A percentile compares a stretch with the other conserved stretches of the same genome.
These are phyloP conservation scores for Natator depressus DNA, from an alignment of 2,113 vertebrate genomes.

Conservation along the genomic window DNA sequence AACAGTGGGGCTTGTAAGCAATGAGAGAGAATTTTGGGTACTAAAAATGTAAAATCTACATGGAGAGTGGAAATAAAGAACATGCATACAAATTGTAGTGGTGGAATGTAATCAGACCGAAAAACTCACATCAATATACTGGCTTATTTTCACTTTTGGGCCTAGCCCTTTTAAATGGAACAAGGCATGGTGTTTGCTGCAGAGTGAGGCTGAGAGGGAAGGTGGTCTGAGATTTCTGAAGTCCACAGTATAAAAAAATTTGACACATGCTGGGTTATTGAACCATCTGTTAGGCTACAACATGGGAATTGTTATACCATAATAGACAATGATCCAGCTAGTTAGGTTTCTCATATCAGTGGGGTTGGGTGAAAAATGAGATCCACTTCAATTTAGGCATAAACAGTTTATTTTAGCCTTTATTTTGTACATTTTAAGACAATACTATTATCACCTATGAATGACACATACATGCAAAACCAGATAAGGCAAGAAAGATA, in stretches of 20 bases:
- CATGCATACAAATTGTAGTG: background rate
- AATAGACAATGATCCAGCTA: background rate
- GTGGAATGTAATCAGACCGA: background rate
- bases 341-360: no score
- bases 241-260: background rate
- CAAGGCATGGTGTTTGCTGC: background rate
- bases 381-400: no score
- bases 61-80: background rate
- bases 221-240: background rate
- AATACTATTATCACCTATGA: no score
- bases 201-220: background rate
- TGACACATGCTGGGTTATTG: background rate
- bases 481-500: no score
- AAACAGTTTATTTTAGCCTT: no score
- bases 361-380: no score
- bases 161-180: conserved; percentile 18
- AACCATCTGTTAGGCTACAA: background rate
- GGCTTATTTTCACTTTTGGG: background rate
- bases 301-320: background rate
- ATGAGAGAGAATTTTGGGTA: background rate
- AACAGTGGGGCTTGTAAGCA: background rate
- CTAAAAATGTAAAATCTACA: background rate
- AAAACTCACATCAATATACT: background rate
- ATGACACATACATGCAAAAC: no score
- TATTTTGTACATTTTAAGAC: no score